Evolutionary conservation across 2,797 vertebrate genomes (phyloP).

Genomic region (Silurus lanzhouensis): DNA sequence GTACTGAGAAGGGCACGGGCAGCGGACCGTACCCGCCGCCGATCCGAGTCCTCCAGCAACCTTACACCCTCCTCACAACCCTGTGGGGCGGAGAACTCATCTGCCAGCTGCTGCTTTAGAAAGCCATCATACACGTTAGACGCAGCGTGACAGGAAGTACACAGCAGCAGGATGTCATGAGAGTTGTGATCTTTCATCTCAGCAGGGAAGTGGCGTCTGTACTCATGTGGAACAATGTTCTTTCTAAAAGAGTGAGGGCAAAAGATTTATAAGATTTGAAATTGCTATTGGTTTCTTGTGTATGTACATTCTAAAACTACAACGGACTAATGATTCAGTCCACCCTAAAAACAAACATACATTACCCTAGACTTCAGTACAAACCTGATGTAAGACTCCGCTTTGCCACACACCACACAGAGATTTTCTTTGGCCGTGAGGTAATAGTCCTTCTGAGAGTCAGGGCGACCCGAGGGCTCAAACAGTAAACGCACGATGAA

Average conservation of each 20-base stretch:
- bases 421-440: constrained; percentile 95
- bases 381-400: constrained; percentile 93
- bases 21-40: constrained; percentile 87
- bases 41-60: constrained; percentile 84
- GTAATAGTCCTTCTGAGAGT: constrained; percentile 94
- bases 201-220: constrained; percentile 91
- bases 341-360: not conserved
- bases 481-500: constrained; percentile 91
- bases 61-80: constrained; percentile 91
- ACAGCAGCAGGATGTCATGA: constrained; percentile 94
- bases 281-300: no score
- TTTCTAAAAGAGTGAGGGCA: constrained; percentile 76
- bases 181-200: constrained; percentile 99
- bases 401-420: constrained; percentile 95
- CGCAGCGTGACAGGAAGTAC: constrained; percentile 90
- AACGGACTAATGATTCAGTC: not conserved
- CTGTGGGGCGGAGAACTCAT: constrained; percentile 85
- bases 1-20: constrained; percentile 88
- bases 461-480: constrained; percentile 93
- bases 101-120: constrained; percentile 89
- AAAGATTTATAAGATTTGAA: not conserved
- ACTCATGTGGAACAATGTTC: constrained; percentile 94
- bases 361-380: constrained; percentile 37
- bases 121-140: constrained; percentile 91
- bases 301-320: not conserved